These are phyloP conservation scores for Eupithecia abbreviata DNA, from an alignment of 2,888 invertebrate genomes.

Conservation along the genomic window DNA sequence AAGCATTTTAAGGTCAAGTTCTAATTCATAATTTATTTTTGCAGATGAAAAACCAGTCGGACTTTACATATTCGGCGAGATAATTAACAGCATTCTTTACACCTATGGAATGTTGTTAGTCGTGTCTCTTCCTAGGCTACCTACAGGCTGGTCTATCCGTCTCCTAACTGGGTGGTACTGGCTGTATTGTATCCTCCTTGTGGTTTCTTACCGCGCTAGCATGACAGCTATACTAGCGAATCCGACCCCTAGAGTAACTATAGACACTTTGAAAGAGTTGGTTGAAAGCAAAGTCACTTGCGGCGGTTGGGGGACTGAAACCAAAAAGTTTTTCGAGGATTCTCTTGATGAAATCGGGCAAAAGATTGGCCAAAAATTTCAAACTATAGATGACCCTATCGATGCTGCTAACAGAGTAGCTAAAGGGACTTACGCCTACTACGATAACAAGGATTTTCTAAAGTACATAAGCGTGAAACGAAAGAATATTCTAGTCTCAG, in stretches of 20 bases:
- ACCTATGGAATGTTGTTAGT: slow-evolving; percentile 92
- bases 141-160: slow-evolving; percentile 91
- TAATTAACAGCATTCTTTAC: slow-evolving; percentile 89
- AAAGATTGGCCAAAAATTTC: slow-evolving; percentile 87
- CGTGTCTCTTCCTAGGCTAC: slow-evolving; percentile 90
- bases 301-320: slow-evolving; percentile 89
- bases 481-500: slow-evolving; percentile 64
- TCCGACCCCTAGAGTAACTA: slow-evolving; percentile 90
- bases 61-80: slow-evolving; percentile 88
- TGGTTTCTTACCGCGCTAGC: slow-evolving; percentile 91
- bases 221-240: slow-evolving; percentile 93
- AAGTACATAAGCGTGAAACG: slow-evolving; percentile 86
- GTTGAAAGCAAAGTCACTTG: slow-evolving; percentile 86
- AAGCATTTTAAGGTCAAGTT: slow-evolving; percentile 9
- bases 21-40: slow-evolving; percentile 46
- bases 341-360: slow-evolving; percentile 87
- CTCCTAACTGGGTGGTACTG: slow-evolving; percentile 94
- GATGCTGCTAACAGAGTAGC: slow-evolving; percentile 87
- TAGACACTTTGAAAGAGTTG: slow-evolving; percentile 89
- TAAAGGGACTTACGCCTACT: slow-evolving; percentile 89
- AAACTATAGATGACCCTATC: slow-evolving; percentile 84
- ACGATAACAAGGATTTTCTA: slow-evolving; percentile 89
- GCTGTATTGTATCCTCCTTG: slow-evolving; percentile 91
- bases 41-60: slow-evolving; percentile 77
- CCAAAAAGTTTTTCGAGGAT: slow-evolving; percentile 87